Evolutionary conservation across 2,888 invertebrate species (phyloP), one percentile per base, ranked within the genome.

Genomic region (Ceraclea dissimilis): DNA sequence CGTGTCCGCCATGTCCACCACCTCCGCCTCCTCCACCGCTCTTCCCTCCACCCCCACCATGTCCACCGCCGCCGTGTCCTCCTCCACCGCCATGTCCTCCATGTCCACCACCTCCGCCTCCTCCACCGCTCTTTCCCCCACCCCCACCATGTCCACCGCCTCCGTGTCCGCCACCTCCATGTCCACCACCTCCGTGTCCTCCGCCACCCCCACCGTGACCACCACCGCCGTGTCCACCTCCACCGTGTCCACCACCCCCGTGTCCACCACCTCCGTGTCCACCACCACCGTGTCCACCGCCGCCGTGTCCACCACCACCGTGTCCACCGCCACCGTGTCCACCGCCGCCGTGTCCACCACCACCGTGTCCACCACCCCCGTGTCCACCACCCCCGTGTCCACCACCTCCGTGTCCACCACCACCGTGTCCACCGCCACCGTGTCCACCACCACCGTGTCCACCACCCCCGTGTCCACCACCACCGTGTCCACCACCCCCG

Each of bases 381-480:
- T 54, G 54, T 6, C 56, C 44, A 5, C 57, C 61, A 5, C 20
- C 18, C 18, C 59, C 55, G 2, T 49, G 31, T 18, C 61, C 54
- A 49, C 18, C 52, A 31, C 26, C 26, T 21, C 43, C 52, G 2
- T 20, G 16, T 8, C 44, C 44, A 8, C 52, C 44, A 19, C 21
- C 33, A 39, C 58, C 58, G 31, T 47, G 26, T 13, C n/a, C 22
- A 11, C 53, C 54, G 44, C 49, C 49, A 16, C 53, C 43, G 31
- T 48, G 52, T 26, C 34, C 52, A 17, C 48, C 52, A 16, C 57
- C 50, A 2, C 53, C 34, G 1, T 20, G 26, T n/a, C 48, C 51
- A 2, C 22, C 21, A 18, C 48, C 56, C 2, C 48, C 43, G 2
- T 34, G 43, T n/a, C 52, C 56, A n/a, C 39, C 34, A 6, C 56